Conservation (phyloP, 1,140 invertebrate genomes). For the Triops cancriformis region DNA sequence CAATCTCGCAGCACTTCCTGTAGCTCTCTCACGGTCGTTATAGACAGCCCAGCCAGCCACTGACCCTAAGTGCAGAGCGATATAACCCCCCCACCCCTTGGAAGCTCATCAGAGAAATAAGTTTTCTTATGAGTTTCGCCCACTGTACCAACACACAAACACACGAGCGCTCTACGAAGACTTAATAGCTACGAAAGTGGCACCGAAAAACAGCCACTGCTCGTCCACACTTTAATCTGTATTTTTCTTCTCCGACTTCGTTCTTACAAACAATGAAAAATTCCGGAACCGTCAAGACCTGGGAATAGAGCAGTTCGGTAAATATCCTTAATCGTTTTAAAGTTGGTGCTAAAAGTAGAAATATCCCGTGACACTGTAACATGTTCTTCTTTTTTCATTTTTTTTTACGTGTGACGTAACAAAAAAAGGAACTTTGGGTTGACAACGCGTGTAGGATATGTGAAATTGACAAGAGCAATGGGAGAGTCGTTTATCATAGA, state of each 20-base stretch:
- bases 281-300: too few species aligned
- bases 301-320: too few species aligned
- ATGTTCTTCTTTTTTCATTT: too few species aligned
- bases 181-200: not conserved
- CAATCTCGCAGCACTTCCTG: not conserved
- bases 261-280: too few species aligned
- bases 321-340: too few species aligned
- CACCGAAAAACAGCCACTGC: not conserved
- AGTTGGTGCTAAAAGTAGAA: too few species aligned
- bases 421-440: not conserved
- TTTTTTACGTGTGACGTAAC: not conserved
- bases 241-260: too few species aligned
- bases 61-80: not conserved
- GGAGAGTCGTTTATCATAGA: constrained; percentile 1
- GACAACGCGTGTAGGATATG: not conserved
- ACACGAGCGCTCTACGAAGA: not conserved
- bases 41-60: not conserved
- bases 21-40: not conserved
- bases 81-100: not conserved
- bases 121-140: constrained; percentile 1
- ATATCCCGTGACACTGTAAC: too few species aligned
- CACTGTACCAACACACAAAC: not conserved
- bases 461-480: constrained; percentile 7
- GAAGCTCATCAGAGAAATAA: constrained; percentile 11
- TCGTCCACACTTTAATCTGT: too few species aligned